Base-by-base conservation (phyloP, 2,888 invertebrate species). In the Micoletzkya japonica region DNA sequence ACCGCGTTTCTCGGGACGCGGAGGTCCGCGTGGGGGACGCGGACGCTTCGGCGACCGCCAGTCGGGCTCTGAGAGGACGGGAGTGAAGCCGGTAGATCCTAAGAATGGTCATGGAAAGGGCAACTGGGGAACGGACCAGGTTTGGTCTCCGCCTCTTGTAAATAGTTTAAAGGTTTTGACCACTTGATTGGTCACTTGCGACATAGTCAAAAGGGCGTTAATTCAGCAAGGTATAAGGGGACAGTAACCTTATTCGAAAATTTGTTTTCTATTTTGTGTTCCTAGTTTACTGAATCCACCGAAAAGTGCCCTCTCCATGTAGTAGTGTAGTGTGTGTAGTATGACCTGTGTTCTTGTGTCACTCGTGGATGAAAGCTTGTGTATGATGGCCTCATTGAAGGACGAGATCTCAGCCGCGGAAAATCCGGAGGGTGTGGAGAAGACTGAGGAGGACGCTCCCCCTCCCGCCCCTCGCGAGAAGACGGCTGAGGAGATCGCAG, bases 101-200 rank as follows among this genome's bases (percentile, higher is more conserved):
- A 82, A 82, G 75, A 79, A 86, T 82, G 77, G 88, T 86, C 74
- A 88, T 81, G 88, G 88, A 67, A 80, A 77, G 72, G 82, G 81
- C 71, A 84, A 84, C 78, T 84, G 84, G 84, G 84, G 84, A 74
- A 78, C 79, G 60, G 74, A 77, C 57, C 75, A 78, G 71, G 75
- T 75, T 17, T 34, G 49, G n/a, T n/a, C n/a, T n/a, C n/a, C 32
- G 28, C n/a, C n/a, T n/a, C n/a, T n/a, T 54, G 36, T 30, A 24
- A n/a, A n/a, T n/a, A n/a, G n/a, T n/a, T n/a, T n/a, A n/a, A n/a
- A n/a, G n/a, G n/a, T n/a, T n/a, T n/a, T n/a, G n/a, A n/a, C n/a
- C n/a, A n/a, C n/a, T n/a, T n/a, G n/a, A n/a, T n/a, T n/a, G n/a
- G n/a, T n/a, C n/a, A n/a, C n/a, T n/a, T n/a, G n/a, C n/a, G n/a